These are phyloP conservation scores for Epizoanthus fatuus DNA, from an alignment of 92 coral and sea anemone genomes.

Conservation along the genomic window DNA sequence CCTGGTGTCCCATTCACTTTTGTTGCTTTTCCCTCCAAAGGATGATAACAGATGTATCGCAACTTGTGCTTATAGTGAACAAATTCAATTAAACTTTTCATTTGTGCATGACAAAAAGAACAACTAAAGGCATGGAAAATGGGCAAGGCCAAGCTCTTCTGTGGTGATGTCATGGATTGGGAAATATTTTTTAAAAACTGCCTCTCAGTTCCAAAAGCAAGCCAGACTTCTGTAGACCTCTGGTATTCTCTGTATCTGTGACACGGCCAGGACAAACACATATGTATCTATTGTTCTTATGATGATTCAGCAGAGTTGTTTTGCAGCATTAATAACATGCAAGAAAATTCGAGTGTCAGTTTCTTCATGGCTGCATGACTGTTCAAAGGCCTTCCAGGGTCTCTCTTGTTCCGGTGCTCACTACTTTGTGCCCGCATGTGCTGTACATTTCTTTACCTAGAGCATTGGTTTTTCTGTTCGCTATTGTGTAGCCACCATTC, in stretches of 20 bases:
- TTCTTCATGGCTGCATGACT: slow-evolving; percentile 60
- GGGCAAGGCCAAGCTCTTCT: slow-evolving; percentile 57
- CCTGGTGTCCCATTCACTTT: slow-evolving; percentile 62
- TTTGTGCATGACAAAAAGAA: too few species aligned
- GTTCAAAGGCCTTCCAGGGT: slow-evolving; percentile 26
- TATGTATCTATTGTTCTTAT: slow-evolving; percentile 59
- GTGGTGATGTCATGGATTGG: slow-evolving; percentile 52
- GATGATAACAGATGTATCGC: slow-evolving; percentile 53
- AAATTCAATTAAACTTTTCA: too few species aligned
- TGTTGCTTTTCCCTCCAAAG: slow-evolving; percentile 51
- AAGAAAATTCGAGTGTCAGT: slow-evolving; percentile 45
- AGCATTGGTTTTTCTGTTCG: background rate
- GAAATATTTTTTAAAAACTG: slow-evolving; percentile 10
- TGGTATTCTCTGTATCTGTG: slow-evolving; percentile 41
- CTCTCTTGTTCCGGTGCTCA: background rate
- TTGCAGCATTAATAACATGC: slow-evolving; percentile 40
- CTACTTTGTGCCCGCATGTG: slow-evolving; percentile 39
- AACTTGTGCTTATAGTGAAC: slow-evolving; percentile 17
- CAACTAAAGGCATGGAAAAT: slow-evolving; percentile 46
- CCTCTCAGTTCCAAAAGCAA: slow-evolving; percentile 35
- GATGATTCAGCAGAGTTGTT: slow-evolving; percentile 15
- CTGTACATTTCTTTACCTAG: slow-evolving; percentile 57
- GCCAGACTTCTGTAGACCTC: slow-evolving; percentile 32
- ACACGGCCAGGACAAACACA: slow-evolving; percentile 60
- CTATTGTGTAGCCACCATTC: too few species aligned